Base-by-base conservation (phyloP, 2,888 invertebrate genomes). In the Sesia apiformis region DNA sequence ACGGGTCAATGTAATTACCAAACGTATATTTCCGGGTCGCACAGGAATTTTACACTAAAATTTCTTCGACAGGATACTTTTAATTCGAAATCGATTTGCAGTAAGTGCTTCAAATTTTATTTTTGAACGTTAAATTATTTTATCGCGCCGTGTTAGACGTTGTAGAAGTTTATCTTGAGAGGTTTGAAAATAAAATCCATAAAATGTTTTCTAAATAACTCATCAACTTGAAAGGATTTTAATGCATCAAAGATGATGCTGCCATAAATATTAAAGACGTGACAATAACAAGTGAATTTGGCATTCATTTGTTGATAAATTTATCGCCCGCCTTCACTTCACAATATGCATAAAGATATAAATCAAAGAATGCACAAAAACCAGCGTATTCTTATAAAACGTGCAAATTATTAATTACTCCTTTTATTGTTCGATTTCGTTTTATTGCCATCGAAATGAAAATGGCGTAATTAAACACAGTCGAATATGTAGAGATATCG, bases 401-500 rank as follows among this genome's bases (percentile, higher is more conserved):
- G 60, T 66, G 65, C 69, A 66, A 78, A 75, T 74, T 70, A 65
- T 69, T 75, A 76, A 80, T 78, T 76, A 76, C 70, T 57, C 70
- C 63, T 65, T 51, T 69, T 64, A 68, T 69, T 66, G 65, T 60
- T 63, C 63, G 67, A 74, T 70, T 69, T 62, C 57, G 66, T 67
- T 76, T 74, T 72, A 75, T 72, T 60, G 59, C 57, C 61, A 63
- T 56, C 61, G 57, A 60, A 69, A 67, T 64, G 70, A 75, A 66
- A 62, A 63, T 64, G 58, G 56, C 63, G 71, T 73, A 80, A 83
- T 83, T 82, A 76, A 77, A 77, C 65, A 72, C 74, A 74, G 66
- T 61, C 63, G 59, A 69, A 69, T 69, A 68, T 76, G 72, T 72
- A 70, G 66, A 67, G 62, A 59, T 62, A 65, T 69, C 63, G 63